These are phyloP conservation scores for honey bee (Apis mellifera) DNA, from an alignment of 1,140 invertebrate genomes.

Conservation along the genomic window DNA sequence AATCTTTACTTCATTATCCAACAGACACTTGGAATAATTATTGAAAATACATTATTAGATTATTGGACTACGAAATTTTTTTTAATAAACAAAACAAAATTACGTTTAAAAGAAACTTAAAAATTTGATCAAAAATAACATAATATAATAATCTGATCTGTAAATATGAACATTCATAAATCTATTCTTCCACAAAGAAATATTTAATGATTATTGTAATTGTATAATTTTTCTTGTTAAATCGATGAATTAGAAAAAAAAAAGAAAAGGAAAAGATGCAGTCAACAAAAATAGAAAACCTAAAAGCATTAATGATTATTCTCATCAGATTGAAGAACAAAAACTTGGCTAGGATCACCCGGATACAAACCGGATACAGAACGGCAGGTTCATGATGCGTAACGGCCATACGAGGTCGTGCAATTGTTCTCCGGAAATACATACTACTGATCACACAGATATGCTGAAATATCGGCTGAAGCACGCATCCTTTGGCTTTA, in stretches of 20 bases:
- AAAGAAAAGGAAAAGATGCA: not conserved
- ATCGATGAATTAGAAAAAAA: not conserved
- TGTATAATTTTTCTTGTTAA: no score
- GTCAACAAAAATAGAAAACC: not conserved
- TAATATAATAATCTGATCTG: no score
- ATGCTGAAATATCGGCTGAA: slow-evolving; percentile 37
- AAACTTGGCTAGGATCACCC: slow-evolving; percentile 48
- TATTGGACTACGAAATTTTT: no score
- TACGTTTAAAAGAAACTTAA: no score
- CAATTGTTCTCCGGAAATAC: slow-evolving; percentile 58
- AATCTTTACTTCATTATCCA: no score
- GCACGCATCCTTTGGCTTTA: slow-evolving; percentile 45
- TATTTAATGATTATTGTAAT: no score
- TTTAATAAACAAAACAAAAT: no score
- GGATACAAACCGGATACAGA: slow-evolving; percentile 53
- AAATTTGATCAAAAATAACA: no score
- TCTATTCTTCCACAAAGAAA: no score
- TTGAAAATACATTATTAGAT: no score
- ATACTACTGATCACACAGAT: slow-evolving; percentile 54
- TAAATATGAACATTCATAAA: no score
- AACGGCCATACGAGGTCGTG: slow-evolving; percentile 55
- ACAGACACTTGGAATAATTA: no score
- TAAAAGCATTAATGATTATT: slow-evolving; percentile 27
- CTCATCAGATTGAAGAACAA: slow-evolving; percentile 24
- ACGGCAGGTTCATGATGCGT: slow-evolving; percentile 54